Percentiles rank a stretch among this genome's conserved stretches.
These are phyloP conservation scores for Psophia crepitans DNA, from an alignment of 2,113 vertebrate species.

Conservation along the genomic window DNA sequence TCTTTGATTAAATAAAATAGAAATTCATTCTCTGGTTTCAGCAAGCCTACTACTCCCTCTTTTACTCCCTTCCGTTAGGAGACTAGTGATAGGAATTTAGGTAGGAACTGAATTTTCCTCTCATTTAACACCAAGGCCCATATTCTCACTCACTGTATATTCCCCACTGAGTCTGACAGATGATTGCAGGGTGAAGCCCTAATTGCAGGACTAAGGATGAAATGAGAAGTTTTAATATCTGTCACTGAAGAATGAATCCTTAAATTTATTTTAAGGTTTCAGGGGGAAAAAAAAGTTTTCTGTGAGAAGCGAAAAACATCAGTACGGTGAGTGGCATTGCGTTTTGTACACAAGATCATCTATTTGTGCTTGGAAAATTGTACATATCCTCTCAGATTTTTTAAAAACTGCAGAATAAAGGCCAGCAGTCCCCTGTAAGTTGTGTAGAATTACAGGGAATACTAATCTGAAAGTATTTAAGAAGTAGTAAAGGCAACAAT, in stretches of 20 bases:
- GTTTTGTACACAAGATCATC: not conserved
- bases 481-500: not conserved
- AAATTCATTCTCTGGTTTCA: not conserved
- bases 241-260: not conserved
- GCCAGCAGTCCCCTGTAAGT: not conserved
- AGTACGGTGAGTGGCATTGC: not conserved
- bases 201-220: not conserved
- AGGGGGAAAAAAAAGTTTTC: not conserved
- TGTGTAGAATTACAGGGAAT: not conserved
- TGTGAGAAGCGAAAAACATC: not conserved
- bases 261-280: not conserved
- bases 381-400: not conserved
- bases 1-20: not conserved
- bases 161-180: not conserved
- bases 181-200: not conserved
- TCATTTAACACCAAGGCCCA: not conserved
- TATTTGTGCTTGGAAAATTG: not conserved
- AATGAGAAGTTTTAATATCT: not conserved
- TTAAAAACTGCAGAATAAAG: not conserved
- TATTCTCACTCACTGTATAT: not conserved
- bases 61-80: not conserved
- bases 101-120: not conserved
- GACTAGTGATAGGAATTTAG: not conserved
- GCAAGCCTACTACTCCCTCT: not conserved
- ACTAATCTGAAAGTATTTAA: not conserved